These are phyloP conservation scores for Melanaphis sacchari DNA, from an alignment of 1,140 invertebrate species.

Conservation along the genomic window DNA sequence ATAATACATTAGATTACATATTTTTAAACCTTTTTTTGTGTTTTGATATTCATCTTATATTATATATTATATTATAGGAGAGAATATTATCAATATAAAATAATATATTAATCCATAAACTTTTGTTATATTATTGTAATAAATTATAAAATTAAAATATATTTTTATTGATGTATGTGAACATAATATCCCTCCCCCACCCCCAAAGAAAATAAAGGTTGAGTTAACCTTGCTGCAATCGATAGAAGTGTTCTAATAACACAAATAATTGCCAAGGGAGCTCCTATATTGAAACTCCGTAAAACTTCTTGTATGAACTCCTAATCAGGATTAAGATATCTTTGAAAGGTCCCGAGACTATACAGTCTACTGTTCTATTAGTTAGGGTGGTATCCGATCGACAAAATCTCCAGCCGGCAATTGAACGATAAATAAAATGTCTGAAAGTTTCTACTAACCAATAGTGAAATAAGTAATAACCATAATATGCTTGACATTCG, in stretches of 20 bases:
- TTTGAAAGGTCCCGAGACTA: neutral
- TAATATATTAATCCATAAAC: neutral
- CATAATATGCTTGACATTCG: neutral
- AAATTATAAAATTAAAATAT: neutral
- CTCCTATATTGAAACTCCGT: neutral
- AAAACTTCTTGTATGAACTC: slow-evolving; percentile 4
- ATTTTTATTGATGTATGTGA: neutral
- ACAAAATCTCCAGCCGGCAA: neutral
- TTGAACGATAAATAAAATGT: neutral
- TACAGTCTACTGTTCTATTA: neutral
- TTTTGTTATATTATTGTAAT: neutral
- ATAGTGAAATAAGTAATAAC: neutral
- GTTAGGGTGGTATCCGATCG: neutral
- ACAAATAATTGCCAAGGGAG: neutral
- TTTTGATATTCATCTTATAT: neutral
- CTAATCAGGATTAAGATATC: neutral
- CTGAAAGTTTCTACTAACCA: slow-evolving; percentile 4
- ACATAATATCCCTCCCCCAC: neutral
- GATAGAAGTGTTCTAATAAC: neutral
- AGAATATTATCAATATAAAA: neutral
- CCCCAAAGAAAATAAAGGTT: too few species aligned
- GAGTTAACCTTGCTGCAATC: neutral
- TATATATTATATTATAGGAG: neutral
- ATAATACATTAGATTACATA: neutral
- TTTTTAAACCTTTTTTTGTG: neutral